Conservation (phyloP, 1,140 invertebrate species). For the Drosophila neocordata region DNA sequence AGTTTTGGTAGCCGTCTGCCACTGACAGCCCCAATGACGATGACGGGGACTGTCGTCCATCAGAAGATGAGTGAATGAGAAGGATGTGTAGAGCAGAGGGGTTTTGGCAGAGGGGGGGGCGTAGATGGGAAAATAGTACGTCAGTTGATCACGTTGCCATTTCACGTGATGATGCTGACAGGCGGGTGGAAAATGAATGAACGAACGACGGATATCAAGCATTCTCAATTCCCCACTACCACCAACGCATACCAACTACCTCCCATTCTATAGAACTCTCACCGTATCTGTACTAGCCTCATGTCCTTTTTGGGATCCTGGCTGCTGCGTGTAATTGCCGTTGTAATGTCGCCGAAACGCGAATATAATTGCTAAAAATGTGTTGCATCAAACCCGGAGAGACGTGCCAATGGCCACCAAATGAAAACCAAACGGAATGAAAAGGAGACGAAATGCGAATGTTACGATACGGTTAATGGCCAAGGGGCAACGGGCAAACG, state of each 20-base stretch:
- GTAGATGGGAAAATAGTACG: conserved; percentile 20
- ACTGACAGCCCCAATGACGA: conserved; percentile 13
- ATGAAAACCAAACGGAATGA: conserved; percentile 18
- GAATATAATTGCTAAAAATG: conserved; percentile 80
- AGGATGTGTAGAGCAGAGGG: background rate
- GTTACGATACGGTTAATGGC: no score
- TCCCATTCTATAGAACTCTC: no score
- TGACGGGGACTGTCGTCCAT: conserved; percentile 17
- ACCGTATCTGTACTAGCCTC: background rate
- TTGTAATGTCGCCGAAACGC: conserved; percentile 77
- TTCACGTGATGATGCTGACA: conserved; percentile 75
- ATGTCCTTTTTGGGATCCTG: conserved; percentile 23
- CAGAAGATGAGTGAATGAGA: background rate
- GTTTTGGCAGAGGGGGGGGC: no score
- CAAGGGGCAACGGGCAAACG: no score
- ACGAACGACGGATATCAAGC: background rate
- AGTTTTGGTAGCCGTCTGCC: conserved; percentile 10
- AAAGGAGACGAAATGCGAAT: background rate
- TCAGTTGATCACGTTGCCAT: conserved; percentile 70
- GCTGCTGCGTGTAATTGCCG: conserved; percentile 78
- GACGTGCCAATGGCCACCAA: conserved; percentile 66
- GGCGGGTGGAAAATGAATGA: conserved; percentile 45
- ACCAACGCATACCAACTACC: background rate
- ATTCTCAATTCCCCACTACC: background rate
- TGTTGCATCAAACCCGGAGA: conserved; percentile 68